Percentiles rank a stretch among this genome's conserved stretches.
These are phyloP conservation scores for Drosophila conformis DNA, from an alignment of 2,888 invertebrate species.

Conservation along the genomic window DNA sequence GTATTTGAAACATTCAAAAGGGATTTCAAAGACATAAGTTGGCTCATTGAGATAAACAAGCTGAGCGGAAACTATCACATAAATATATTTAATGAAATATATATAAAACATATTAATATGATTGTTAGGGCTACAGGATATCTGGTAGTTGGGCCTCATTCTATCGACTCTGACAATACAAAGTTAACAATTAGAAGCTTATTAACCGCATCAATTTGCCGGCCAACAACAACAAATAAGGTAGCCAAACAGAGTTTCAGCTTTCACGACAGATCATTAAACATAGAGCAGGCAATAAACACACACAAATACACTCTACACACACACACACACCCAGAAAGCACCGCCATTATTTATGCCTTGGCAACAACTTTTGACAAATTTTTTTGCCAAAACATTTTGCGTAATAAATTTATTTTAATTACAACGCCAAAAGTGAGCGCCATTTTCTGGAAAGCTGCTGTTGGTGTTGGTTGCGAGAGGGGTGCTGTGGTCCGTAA, in stretches of 20 bases:
- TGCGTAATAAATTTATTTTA: slow-evolving; percentile 79
- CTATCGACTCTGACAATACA: not conserved
- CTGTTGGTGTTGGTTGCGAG: not conserved
- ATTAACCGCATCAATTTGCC: slow-evolving; percentile 54
- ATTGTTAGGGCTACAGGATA: slow-evolving; percentile 5
- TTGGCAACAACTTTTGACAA: slow-evolving; percentile 75
- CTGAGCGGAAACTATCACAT: not conserved
- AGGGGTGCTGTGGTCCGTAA: slow-evolving; percentile 54
- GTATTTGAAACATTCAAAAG: not conserved
- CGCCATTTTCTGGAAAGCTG: slow-evolving; percentile 6
- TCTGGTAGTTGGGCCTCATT: not conserved
- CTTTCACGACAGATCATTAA: slow-evolving; percentile 63
- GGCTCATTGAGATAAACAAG: too few species aligned
- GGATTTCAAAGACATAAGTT: not conserved
- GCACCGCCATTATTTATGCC: slow-evolving; percentile 66
- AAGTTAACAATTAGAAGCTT: slow-evolving; percentile 64
- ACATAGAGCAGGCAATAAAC: slow-evolving; percentile 51
- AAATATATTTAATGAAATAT: not conserved
- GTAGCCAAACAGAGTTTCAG: slow-evolving; percentile 16
- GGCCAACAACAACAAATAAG: slow-evolving; percentile 14
- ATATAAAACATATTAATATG: not conserved
- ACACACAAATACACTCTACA: slow-evolving; percentile 5
- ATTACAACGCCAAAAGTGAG: slow-evolving; percentile 72
- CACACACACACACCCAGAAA: slow-evolving; percentile 11
- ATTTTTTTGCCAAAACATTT: slow-evolving; percentile 78